Base-by-base conservation (phyloP, 2,113 vertebrate species). In the Platycercus adscitus region DNA sequence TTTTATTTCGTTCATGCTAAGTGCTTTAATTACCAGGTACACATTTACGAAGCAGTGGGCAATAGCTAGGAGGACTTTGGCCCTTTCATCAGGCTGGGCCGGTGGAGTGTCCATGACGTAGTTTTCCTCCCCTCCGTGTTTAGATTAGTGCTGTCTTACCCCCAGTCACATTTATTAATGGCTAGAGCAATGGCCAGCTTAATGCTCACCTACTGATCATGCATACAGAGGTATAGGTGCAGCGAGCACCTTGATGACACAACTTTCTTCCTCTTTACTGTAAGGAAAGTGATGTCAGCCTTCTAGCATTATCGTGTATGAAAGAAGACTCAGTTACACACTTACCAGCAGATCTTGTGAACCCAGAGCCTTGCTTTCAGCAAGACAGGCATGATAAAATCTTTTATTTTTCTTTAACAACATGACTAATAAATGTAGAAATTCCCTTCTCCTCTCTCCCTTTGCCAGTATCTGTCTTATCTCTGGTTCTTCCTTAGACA, bases 371-470 rank as follows among this genome's bases (percentile, higher is more conserved):
- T 93, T 89, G 92, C 96, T 96, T 90, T 94, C 93, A 95, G 86
- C 96, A 90, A 91, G 86, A 39, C 77, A 64, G 82, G 49, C 11
- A 4, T 0, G 92, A 96, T 96, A 96, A 97, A 88, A 97, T 96
- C 96, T 96, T 88, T 49, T 82, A 35, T 84, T 82, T 91, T 95
- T 94, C 93, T 94, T 94, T 95, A 96, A 78, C 88, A 95, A 94
- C 86, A 83, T 94, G 86, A 94, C 72, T 95, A 96, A 95, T 94
- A 95, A 93, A 81, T 68, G 88, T 82, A 96, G 87, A 93, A 94
- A 95, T 91, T 96, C 93, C 89, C 95, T 93, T 90, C 86, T 92
- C 49, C 81, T 89, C 90, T 86, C 79, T 88, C 94, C 39, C 19
- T 64, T 88, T 90, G 91, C 92, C 92, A 96, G 3, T 49, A 94